Evolutionary conservation across 2,113 vertebrate species (phyloP).

Genomic region (Aptenodytes forsteri): DNA sequence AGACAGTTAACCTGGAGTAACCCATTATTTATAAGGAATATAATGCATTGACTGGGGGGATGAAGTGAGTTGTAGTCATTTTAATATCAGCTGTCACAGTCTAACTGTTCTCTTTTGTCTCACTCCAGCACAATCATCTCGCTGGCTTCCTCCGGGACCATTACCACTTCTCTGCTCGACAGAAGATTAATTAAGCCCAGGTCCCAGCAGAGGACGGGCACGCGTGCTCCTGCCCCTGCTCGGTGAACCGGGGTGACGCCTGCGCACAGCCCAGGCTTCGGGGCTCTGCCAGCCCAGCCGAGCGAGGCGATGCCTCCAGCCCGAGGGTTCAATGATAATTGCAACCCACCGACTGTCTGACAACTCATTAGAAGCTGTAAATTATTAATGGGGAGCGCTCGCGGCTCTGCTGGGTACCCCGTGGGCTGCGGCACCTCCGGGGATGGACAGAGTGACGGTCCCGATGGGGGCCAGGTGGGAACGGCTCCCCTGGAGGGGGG

Average conservation of each 20-base stretch:
- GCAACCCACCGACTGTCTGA: background rate
- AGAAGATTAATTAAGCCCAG: constrained; percentile 68
- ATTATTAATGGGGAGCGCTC: background rate
- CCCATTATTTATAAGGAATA: constrained; percentile 77
- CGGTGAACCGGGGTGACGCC: background rate
- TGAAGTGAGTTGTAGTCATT: constrained; percentile 73
- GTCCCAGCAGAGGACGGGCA: background rate
- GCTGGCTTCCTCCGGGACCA: constrained; percentile 36
- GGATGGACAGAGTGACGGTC: accelerated
- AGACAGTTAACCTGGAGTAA: constrained; percentile 79
- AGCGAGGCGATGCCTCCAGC: background rate
- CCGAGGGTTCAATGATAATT: background rate
- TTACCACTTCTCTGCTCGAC: background rate
- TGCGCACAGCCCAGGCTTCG: background rate
- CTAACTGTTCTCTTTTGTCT: constrained; percentile 70
- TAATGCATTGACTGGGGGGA: constrained; percentile 44
- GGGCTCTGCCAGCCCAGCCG: background rate
- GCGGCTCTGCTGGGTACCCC: accelerated
- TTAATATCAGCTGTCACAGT: constrained; percentile 76
- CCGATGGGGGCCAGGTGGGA: accelerated
- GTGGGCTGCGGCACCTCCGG: accelerated
- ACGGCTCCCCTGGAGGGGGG: too few relatives aligned
- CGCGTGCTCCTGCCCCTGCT: background rate
- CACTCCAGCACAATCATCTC: constrained; percentile 46
- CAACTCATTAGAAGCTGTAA: background rate